Evolutionary conservation across 2,888 invertebrate species (phyloP).

Genomic region (Ophion ellenae): DNA sequence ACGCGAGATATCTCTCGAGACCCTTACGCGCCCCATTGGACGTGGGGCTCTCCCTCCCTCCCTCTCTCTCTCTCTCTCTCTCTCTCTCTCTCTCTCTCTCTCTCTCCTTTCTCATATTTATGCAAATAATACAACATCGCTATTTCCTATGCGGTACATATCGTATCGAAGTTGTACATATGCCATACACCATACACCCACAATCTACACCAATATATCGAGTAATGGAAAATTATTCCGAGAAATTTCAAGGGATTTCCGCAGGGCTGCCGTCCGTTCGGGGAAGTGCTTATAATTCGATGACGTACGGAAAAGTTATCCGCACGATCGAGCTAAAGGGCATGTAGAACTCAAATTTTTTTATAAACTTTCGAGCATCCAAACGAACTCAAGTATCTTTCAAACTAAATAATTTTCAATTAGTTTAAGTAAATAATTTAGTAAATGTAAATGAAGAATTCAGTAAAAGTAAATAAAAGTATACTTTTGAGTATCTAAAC

Average conservation of each 20-base stretch:
- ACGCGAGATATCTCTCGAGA: constrained; percentile 46
- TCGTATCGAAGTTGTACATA: constrained; percentile 8
- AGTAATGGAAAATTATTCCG: constrained; percentile 35
- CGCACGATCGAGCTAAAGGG: background rate
- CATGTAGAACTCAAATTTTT: background rate
- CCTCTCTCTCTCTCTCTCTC: constrained; percentile 5
- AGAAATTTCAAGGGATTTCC: constrained; percentile 3
- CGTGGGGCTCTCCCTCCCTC: constrained; percentile 17
- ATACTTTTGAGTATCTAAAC: no score
- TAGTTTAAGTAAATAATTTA: no score
- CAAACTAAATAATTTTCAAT: no score
- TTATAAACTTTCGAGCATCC: no score
- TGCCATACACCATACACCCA: background rate
- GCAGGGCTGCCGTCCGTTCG: background rate
- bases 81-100: constrained; percentile 21
- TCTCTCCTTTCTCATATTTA: constrained; percentile 53
- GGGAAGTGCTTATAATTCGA: background rate
- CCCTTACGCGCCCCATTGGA: constrained; percentile 24
- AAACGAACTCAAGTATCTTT: no score
- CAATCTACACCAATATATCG: constrained; percentile 12
- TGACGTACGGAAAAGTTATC: constrained; percentile 17
- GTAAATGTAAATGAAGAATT: no score
- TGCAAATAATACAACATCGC: constrained; percentile 62
- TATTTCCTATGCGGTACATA: constrained; percentile 23
- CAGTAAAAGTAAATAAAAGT: no score